A percentile compares a stretch with the other conserved stretches of the same genome.
Evolutionary conservation across 2,888 invertebrate genomes (phyloP).

Genomic region (Sisyra terminalis): DNA sequence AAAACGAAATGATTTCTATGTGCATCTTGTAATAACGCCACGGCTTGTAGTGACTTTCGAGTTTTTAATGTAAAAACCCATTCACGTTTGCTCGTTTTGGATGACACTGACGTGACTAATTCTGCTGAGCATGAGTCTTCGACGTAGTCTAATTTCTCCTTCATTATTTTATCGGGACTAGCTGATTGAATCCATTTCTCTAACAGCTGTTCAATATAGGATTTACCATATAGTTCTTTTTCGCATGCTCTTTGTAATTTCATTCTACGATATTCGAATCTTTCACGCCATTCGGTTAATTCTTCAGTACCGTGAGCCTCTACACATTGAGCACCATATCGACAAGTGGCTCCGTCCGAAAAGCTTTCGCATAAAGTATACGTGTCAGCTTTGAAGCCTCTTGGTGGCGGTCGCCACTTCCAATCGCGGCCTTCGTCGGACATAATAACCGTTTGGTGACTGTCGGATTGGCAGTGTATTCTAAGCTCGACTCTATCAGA

Average conservation of each 20-base stretch:
- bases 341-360: conserved; percentile 37
- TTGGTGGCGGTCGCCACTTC: conserved; percentile 50
- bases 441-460: conserved; percentile 47
- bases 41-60: conserved; percentile 35
- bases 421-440: conserved; percentile 52
- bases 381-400: conserved; percentile 45
- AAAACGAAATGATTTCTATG: conserved; percentile 49
- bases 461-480: conserved; percentile 41
- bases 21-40: conserved; percentile 52
- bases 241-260: conserved; percentile 44
- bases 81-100: conserved; percentile 39
- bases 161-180: conserved; percentile 43
- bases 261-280: conserved; percentile 49
- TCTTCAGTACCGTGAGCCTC: conserved; percentile 59
- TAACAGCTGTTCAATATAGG: conserved; percentile 41
- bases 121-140: conserved; percentile 40
- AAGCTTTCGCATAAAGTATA: conserved; percentile 46
- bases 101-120: conserved; percentile 40
- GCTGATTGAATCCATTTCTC: conserved; percentile 45
- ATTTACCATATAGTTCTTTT: conserved; percentile 45
- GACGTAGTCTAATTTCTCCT: conserved; percentile 39
- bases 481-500: conserved; percentile 33
- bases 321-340: conserved; percentile 53
- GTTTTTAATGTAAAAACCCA: conserved; percentile 43
- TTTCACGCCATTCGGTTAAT: conserved; percentile 53